A percentile compares a stretch with the other conserved stretches of the same genome.
Conservation (phyloP, 1,140 invertebrate species). For the Solenopsis fugax region DNA sequence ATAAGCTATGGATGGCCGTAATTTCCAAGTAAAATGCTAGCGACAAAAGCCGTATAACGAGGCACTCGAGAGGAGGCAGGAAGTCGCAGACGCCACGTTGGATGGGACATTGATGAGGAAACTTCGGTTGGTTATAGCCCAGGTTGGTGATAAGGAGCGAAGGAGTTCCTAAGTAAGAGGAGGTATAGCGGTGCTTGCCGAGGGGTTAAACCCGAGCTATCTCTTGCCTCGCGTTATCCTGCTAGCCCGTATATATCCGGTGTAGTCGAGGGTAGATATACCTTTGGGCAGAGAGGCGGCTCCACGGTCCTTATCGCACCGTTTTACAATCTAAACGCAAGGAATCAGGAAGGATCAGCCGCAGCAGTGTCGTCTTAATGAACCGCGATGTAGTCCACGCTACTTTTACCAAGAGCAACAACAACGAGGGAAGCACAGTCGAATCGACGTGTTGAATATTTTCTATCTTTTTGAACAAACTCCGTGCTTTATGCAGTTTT, state of each 20-base stretch:
- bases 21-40: conserved; percentile 79
- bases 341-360: conserved; percentile 75
- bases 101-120: conserved; percentile 84
- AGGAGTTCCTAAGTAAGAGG: conserved; percentile 80
- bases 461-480: neutral
- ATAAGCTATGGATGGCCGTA: conserved; percentile 53
- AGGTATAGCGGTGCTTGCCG: conserved; percentile 71
- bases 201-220: conserved; percentile 80
- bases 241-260: conserved; percentile 76
- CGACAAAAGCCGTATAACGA: conserved; percentile 78
- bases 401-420: conserved; percentile 12
- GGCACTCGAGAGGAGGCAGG: conserved; percentile 71
- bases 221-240: conserved; percentile 77
- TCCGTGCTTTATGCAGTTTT: neutral
- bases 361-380: conserved; percentile 68
- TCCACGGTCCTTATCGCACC: conserved; percentile 75
- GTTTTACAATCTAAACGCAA: conserved; percentile 78
- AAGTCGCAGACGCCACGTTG: conserved; percentile 76
- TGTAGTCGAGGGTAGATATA: conserved; percentile 72
- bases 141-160: conserved; percentile 76
- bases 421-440: neutral
- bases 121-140: conserved; percentile 79
- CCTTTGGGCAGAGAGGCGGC: conserved; percentile 56
- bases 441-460: neutral
- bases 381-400: conserved; percentile 58